Evolutionary conservation across 2,888 invertebrate genomes (phyloP).

Genomic region (Scotopteryx bipunctaria): DNA sequence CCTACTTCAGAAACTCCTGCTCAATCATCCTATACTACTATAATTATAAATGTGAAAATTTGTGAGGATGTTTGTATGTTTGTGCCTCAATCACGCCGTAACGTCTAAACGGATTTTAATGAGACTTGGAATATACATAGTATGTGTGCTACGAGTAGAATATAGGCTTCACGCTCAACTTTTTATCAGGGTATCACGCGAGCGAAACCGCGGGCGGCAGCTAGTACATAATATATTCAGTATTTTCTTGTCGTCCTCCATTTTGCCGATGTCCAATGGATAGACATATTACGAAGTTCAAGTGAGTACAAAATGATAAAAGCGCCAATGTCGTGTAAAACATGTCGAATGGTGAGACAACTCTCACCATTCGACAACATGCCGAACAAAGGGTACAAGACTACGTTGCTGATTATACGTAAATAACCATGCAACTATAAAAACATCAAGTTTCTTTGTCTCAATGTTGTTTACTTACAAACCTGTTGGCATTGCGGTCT

Average conservation of each 20-base stretch:
- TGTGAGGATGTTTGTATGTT: too few relatives aligned
- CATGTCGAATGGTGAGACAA: constrained; percentile 4
- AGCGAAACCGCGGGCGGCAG: too few relatives aligned
- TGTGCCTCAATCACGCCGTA: too few relatives aligned
- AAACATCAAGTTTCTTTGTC: constrained; percentile 24
- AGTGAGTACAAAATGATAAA: constrained; percentile 27
- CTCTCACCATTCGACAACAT: constrained; percentile 1
- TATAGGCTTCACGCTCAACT: too few relatives aligned
- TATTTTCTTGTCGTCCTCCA: constrained; percentile 2
- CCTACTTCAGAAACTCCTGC: neutral
- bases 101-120: too few relatives aligned
- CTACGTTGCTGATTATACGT: constrained; percentile 21
- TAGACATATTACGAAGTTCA: constrained; percentile 26
- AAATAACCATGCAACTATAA: constrained; percentile 33
- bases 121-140: too few relatives aligned
- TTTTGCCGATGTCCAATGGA: neutral
- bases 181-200: too few relatives aligned
- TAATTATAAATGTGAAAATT: too few relatives aligned
- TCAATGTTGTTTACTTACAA: constrained; percentile 2
- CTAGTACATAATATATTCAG: too few relatives aligned
- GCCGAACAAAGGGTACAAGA: constrained; percentile 15
- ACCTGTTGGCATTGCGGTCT: constrained; percentile 1
- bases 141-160: too few relatives aligned
- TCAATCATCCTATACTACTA: constrained; percentile 1
- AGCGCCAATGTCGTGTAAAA: constrained; percentile 25